These are phyloP conservation scores for Antennarius maculatus DNA, from an alignment of 2,797 vertebrate species.

Conservation along the genomic window DNA sequence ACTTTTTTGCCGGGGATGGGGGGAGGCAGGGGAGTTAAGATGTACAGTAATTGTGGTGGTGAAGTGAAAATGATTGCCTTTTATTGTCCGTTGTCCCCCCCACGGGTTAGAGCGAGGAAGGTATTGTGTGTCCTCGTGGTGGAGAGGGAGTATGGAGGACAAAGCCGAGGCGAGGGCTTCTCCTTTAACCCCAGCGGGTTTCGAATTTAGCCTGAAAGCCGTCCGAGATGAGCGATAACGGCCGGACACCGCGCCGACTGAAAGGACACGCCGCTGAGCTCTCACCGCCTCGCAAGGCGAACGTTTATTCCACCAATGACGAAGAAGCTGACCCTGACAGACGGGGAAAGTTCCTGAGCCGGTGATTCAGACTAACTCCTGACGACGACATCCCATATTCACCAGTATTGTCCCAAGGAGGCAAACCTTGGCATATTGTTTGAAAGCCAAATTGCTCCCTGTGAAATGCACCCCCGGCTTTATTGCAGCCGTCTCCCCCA, in stretches of 20 bases:
- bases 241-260: constrained; percentile 18
- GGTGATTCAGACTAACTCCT: constrained; percentile 17
- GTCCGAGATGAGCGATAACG: constrained; percentile 78
- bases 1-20: constrained; percentile 11
- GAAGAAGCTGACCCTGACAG: constrained; percentile 24
- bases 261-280: constrained; percentile 26
- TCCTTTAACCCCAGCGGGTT: constrained; percentile 89
- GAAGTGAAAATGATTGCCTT: constrained; percentile 72
- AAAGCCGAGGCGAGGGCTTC: constrained; percentile 69
- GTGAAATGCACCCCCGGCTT: constrained; percentile 66
- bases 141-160: constrained; percentile 73
- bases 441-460: constrained; percentile 71
- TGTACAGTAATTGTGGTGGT: constrained; percentile 63
- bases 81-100: constrained; percentile 81
- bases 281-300: constrained; percentile 2
- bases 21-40: constrained; percentile 32
- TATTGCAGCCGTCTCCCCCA: constrained; percentile 66
- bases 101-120: constrained; percentile 82
- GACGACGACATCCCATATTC: constrained; percentile 41
- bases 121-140: constrained; percentile 78
- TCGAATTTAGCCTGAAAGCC: constrained; percentile 83
- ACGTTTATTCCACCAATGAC: constrained; percentile 22
- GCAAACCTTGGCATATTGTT: constrained; percentile 68
- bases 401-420: constrained; percentile 61
- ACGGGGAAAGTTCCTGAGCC: constrained; percentile 26